Conservation (phyloP, 1,140 invertebrate genomes). For the Neomicropteryx cornuta region DNA sequence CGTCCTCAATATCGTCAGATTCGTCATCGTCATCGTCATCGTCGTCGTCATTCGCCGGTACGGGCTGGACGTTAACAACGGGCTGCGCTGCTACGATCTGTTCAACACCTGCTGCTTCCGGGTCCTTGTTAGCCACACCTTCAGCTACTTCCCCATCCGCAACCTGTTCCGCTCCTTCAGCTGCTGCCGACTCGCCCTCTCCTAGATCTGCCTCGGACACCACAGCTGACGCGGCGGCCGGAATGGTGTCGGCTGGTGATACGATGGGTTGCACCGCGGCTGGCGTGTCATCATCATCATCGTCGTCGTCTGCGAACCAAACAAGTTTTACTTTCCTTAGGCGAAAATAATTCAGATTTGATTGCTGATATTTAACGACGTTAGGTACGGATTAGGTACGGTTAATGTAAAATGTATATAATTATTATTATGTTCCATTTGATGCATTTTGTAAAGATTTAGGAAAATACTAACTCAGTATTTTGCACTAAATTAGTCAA, state of each 20-base stretch:
- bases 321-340: constrained; percentile 4
- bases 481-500: no score
- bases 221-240: constrained; percentile 29
- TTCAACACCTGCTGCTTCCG: constrained; percentile 29
- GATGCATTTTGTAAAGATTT: no score
- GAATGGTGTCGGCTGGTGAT: constrained; percentile 30
- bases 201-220: constrained; percentile 29
- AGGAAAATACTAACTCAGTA: no score
- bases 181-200: constrained; percentile 33
- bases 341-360: neutral
- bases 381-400: no score
- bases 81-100: constrained; percentile 22
- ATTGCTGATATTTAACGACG: no score
- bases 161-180: constrained; percentile 24
- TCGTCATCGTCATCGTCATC: constrained; percentile 48
- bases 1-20: constrained; percentile 48
- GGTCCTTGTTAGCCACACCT: constrained; percentile 24
- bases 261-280: constrained; percentile 36
- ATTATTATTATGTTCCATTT: no score
- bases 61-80: constrained; percentile 32
- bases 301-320: constrained; percentile 53
- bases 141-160: constrained; percentile 29
- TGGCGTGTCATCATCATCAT: constrained; percentile 51
- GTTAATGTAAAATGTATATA: no score
- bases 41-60: constrained; percentile 32